A percentile compares a stretch with the other conserved stretches of the same genome.
These are phyloP conservation scores for Lampris megalopsis DNA, from an alignment of 2,113 vertebrate species.

Conservation along the genomic window DNA sequence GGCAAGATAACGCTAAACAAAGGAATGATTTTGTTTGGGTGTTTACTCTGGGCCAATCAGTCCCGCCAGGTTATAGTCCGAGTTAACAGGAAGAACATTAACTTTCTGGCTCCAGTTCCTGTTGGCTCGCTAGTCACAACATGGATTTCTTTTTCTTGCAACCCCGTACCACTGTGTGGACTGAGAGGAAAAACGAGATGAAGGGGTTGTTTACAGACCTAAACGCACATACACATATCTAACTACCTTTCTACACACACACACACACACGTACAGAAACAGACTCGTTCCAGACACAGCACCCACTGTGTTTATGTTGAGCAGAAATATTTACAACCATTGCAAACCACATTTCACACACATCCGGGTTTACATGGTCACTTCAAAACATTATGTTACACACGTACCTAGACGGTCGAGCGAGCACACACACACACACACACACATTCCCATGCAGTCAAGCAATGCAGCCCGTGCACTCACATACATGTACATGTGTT, in stretches of 20 bases:
- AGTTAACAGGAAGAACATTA: too few relatives aligned
- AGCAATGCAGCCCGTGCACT: background rate
- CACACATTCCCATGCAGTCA: conserved; percentile 5
- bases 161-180: too few relatives aligned
- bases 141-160: too few relatives aligned
- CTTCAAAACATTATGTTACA: conserved; percentile 47
- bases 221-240: background rate
- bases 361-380: conserved; percentile 34
- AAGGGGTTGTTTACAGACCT: conserved; percentile 29
- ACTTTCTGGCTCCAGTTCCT: too few relatives aligned
- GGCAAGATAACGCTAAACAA: too few relatives aligned
- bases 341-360: conserved; percentile 55
- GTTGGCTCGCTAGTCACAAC: too few relatives aligned
- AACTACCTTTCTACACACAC: conserved; percentile 18
- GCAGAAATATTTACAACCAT: conserved; percentile 74
- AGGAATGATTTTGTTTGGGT: too few relatives aligned
- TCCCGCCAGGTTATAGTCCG: too few relatives aligned
- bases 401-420: conserved; percentile 35
- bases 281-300: conserved; percentile 15
- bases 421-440: conserved; percentile 10
- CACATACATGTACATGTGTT: background rate
- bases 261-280: conserved; percentile 23
- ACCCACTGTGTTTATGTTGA: conserved; percentile 66
- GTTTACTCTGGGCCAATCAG: too few relatives aligned
- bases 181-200: too few relatives aligned